phyloP scores from a whole-genome alignment of 2,113 vertebrate species.

The Neogale vison region DNA sequence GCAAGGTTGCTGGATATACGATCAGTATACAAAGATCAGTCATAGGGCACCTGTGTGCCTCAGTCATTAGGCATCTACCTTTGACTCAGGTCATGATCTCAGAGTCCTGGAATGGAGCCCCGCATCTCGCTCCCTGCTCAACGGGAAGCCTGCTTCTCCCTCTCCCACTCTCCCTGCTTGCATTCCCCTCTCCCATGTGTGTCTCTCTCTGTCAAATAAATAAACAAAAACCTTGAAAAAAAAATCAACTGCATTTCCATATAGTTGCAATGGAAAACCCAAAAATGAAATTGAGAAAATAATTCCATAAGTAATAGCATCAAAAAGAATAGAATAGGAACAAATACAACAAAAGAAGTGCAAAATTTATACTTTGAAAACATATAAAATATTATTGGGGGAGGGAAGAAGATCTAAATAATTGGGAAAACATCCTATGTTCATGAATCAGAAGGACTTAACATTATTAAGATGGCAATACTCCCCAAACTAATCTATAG shows the following conservation, averaged over 20 bases:
- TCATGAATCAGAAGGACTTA: not conserved
- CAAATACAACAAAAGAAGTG: not conserved
- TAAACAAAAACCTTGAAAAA: too few relatives aligned
- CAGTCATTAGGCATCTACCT: too few relatives aligned
- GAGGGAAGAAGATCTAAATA: not conserved
- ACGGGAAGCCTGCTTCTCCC: too few relatives aligned
- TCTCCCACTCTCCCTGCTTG: too few relatives aligned
- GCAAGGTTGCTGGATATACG: not conserved
- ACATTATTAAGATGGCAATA: rapidly evolving
- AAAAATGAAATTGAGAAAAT: not conserved
- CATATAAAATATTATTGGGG: not conserved
- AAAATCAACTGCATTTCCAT: not conserved
- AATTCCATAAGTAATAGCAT: not conserved
- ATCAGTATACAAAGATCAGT: not conserved
- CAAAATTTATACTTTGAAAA: not conserved
- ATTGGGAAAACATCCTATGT: not conserved
- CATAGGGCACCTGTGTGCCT: not conserved
- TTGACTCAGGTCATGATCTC: too few relatives aligned
- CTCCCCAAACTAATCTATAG: not conserved
- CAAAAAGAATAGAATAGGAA: slow-evolving; percentile 19
- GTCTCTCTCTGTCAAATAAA: too few relatives aligned
- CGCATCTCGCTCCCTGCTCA: too few relatives aligned
- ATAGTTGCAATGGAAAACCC: not conserved
- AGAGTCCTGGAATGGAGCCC: too few relatives aligned
- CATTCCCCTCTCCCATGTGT: too few relatives aligned